phyloP scores from a whole-genome alignment of 2,888 invertebrate genomes.

The Agapostemon virescens region DNA sequence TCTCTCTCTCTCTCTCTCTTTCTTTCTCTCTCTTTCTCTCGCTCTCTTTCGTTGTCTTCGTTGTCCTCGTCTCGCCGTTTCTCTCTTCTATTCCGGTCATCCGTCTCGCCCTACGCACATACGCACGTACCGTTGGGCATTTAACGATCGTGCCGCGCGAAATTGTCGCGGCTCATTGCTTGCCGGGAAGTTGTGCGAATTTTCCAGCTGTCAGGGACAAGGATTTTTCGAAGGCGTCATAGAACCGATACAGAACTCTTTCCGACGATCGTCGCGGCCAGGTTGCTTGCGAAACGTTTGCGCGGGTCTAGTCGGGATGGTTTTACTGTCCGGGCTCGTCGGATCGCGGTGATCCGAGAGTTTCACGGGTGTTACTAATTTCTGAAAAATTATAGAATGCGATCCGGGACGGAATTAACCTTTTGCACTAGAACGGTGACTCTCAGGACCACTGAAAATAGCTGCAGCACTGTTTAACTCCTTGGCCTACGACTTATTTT shows the following conservation, averaged over 20 bases:
- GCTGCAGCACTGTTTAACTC: no score
- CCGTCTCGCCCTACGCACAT: conserved; percentile 55
- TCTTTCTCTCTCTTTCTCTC: conserved; percentile 33
- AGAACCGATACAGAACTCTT: not conserved
- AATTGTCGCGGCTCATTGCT: conserved; percentile 57
- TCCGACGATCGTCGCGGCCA: not conserved
- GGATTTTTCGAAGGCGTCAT: not conserved
- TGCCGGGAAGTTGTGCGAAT: conserved; percentile 45
- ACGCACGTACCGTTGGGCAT: conserved; percentile 54
- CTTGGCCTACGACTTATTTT: no score
- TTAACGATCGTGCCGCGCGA: conserved; percentile 68
- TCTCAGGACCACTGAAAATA: no score
- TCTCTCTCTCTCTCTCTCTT: no score
- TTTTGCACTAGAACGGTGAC: no score
- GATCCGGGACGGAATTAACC: no score
- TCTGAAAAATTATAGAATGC: no score
- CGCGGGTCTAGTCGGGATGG: not conserved
- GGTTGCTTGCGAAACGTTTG: not conserved
- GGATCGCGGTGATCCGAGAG: not conserved
- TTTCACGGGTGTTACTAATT: not conserved
- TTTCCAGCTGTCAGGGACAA: not conserved
- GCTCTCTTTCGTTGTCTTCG: conserved; percentile 36
- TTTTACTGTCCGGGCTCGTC: not conserved
- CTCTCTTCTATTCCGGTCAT: conserved; percentile 35
- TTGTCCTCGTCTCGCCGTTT: conserved; percentile 29